Evolutionary conservation across 2,888 invertebrate species (phyloP).

Genomic region (Hypena proboscidalis): DNA sequence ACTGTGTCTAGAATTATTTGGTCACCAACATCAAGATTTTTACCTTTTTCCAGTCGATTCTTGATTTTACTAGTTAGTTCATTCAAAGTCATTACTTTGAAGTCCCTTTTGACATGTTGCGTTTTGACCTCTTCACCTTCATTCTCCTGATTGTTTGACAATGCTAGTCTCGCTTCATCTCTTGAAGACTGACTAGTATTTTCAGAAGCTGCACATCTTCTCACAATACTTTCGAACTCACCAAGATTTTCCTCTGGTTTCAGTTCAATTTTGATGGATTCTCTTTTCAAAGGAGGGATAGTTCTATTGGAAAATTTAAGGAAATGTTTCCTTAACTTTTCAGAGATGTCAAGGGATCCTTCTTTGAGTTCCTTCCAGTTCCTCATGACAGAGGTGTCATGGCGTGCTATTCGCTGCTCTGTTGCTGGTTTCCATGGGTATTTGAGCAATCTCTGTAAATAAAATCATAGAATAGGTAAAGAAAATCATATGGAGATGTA

Average conservation of each 20-base stretch:
- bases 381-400: slow-evolving; percentile 87
- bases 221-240: slow-evolving; percentile 80
- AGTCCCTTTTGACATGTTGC: slow-evolving; percentile 39
- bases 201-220: slow-evolving; percentile 65
- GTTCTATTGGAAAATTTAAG: slow-evolving; percentile 87
- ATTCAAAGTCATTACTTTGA: slow-evolving; percentile 65
- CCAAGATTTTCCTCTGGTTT: slow-evolving; percentile 62
- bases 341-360: slow-evolving; percentile 79
- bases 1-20: slow-evolving; percentile 63
- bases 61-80: slow-evolving; percentile 66
- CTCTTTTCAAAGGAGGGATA: slow-evolving; percentile 71
- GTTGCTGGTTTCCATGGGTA: slow-evolving; percentile 87
- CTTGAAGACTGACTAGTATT: slow-evolving; percentile 13
- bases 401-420: slow-evolving; percentile 84
- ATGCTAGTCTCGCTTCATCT: slow-evolving; percentile 15
- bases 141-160: slow-evolving; percentile 8
- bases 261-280: slow-evolving; percentile 66
- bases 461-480: slow-evolving; percentile 2
- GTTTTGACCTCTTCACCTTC: slow-evolving; percentile 18
- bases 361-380: slow-evolving; percentile 89
- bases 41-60: slow-evolving; percentile 62
- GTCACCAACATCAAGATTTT: slow-evolving; percentile 62
- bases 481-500: no score
- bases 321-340: slow-evolving; percentile 85
- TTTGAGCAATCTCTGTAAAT: slow-evolving; percentile 87